Percentiles rank a stretch among this genome's conserved stretches.
Conservation (phyloP, 2,797 vertebrate species). For the Apogon talboti region DNA sequence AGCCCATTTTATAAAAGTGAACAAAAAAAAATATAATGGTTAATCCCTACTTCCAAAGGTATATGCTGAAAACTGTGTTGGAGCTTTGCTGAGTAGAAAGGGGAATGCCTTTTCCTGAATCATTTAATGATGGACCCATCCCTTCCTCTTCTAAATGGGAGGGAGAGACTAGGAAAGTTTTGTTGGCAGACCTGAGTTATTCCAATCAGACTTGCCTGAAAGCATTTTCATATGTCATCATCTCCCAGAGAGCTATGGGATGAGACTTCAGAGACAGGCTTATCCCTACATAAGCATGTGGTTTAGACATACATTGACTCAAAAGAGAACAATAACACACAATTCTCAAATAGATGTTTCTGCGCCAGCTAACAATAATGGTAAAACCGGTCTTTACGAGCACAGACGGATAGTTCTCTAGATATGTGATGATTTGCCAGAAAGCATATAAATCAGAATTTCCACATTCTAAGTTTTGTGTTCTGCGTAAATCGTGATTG, state of each 20-base stretch:
- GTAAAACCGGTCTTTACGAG: constrained; percentile 21
- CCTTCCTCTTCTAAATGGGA: constrained; percentile 61
- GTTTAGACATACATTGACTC: constrained; percentile 45
- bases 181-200: constrained; percentile 57
- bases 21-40: constrained; percentile 15
- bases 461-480: neutral
- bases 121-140: constrained; percentile 68
- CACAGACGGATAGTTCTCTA: neutral
- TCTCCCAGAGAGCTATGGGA: constrained; percentile 48
- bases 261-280: constrained; percentile 62
- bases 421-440: neutral
- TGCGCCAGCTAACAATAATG: constrained; percentile 21
- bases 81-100: constrained; percentile 9
- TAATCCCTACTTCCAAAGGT: neutral
- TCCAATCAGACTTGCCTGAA: constrained; percentile 58
- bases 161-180: constrained; percentile 54
- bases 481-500: constrained; percentile 8
- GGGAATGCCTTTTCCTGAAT: constrained; percentile 66
- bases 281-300: constrained; percentile 53
- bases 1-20: constrained; percentile 32
- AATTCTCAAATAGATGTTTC: constrained; percentile 28
- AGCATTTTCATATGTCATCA: constrained; percentile 54
- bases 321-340: constrained; percentile 46
- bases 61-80: too few species aligned
- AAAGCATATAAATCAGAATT: neutral